These are phyloP conservation scores for Gallinago jamesoni DNA, from an alignment of 2,113 vertebrate genomes.

Conservation along the genomic window DNA sequence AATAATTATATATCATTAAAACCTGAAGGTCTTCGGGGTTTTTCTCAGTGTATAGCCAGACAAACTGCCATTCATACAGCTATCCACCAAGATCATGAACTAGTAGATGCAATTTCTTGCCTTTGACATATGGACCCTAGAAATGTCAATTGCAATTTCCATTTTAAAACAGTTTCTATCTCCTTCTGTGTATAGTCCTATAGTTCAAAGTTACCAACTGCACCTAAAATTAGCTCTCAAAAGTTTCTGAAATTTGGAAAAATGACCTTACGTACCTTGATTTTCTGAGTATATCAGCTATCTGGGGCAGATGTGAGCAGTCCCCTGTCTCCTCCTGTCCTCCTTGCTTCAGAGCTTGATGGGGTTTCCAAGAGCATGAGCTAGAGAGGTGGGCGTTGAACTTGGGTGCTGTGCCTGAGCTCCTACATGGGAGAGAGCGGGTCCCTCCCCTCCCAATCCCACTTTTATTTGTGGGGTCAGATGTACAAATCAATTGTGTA, in stretches of 20 bases:
- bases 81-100: background rate
- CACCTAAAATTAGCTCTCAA: background rate
- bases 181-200: background rate
- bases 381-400: background rate
- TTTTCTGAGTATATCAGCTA: background rate
- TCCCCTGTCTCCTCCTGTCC: background rate
- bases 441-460: background rate
- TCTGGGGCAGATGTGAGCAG: rapidly evolving
- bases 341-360: background rate
- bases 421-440: background rate
- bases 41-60: background rate
- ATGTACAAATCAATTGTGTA: background rate
- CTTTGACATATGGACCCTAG: background rate
- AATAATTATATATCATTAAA: background rate
- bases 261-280: background rate
- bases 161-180: background rate
- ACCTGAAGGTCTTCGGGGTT: background rate
- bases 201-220: background rate
- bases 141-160: background rate
- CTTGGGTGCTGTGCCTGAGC: background rate
- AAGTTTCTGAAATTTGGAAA: background rate
- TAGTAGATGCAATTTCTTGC: background rate
- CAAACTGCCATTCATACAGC: background rate
- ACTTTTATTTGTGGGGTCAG: background rate
- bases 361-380: background rate